Evolutionary conservation across 1,140 invertebrate genomes (phyloP), one percentile per base, ranked within the genome.

Genomic region (Drosophila azteca): DNA sequence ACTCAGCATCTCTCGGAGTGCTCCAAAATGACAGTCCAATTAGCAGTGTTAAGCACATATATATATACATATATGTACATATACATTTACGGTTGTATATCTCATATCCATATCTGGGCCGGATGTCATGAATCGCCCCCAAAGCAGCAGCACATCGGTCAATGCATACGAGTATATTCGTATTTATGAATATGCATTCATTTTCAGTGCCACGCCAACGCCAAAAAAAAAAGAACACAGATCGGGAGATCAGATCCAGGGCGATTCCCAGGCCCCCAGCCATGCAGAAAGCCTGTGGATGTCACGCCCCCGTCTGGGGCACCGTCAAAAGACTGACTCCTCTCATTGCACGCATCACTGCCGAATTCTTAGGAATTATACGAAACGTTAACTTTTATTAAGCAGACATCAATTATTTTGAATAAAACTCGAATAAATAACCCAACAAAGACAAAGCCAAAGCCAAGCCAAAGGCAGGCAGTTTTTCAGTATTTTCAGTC

Each of bases 341-440:
- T 58, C 72, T 77, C 76, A 74, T 77, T 78, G 75, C 67, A 90
- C 55, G 87, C 81, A 79, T 71, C 69, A 69, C 62, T 90, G 79
- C 60, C 73, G 62, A 83, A 72, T 90, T 90, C 87, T 64, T 58
- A 59, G 82, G 64, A 90, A 90, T 90, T 90, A 83, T 90, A 87
- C 71, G 87, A 90, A 66, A 90, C 88, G 73, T 90, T 90, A 69
- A 79, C 46, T 90, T 87, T 90, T 90, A 90, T 90, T 90, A 90
- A 90, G 80, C 85, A 78, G 69, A 85, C 87, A 85, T 79, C 79
- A 88, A 88, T 87, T 88, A 80, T 72, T 73, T 67, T 52, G 51
- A 66, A 78, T 68, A 74, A 74, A 87, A 87, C 51, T 51, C 69
- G 35, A 62, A 88, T 85, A 75, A 85, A 82, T 79, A 76, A 82